Conservation (phyloP, 30 jellyfish, hydroid and myxozoan genomes). For the Morbakka virulenta region DNA sequence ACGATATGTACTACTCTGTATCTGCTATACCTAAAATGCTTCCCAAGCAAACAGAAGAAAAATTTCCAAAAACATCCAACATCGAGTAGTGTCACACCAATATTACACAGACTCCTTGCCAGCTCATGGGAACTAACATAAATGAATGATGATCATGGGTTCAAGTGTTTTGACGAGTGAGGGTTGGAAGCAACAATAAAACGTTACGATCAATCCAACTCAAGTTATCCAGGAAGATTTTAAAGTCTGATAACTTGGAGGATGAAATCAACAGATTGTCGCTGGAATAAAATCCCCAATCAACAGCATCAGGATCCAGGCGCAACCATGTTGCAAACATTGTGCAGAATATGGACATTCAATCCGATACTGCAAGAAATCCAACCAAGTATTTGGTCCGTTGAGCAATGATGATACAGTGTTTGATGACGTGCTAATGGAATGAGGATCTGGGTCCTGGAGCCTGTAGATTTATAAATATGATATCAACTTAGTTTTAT, state of each 20-base stretch:
- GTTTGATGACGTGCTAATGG: no score
- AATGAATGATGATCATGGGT: no score
- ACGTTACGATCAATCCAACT: neutral
- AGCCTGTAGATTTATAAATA: no score
- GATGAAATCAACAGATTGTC: conserved; percentile 2
- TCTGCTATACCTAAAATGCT: neutral
- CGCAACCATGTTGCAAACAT: neutral
- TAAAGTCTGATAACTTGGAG: conserved; percentile 1
- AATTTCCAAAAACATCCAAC: neutral
- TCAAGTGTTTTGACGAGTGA: neutral
- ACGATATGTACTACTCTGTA: conserved; percentile 7
- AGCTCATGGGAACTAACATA: conserved; percentile 20
- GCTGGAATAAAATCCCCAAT: conserved; percentile 18
- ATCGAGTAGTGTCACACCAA: conserved; percentile 2
- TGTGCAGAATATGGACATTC: neutral
- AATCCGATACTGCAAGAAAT: no score
- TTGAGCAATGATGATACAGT: no score
- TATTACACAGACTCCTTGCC: conserved; percentile 4
- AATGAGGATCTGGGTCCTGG: no score
- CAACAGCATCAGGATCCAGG: neutral
- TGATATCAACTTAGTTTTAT: no score
- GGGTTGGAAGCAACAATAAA: conserved; percentile 35
- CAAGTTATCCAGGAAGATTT: neutral
- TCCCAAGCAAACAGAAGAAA: neutral
- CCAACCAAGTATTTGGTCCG: no score